Percentiles rank a stretch among this genome's conserved stretches.
These are phyloP conservation scores for Oriolus oriolus DNA, from an alignment of 2,113 vertebrate genomes.

Conservation along the genomic window DNA sequence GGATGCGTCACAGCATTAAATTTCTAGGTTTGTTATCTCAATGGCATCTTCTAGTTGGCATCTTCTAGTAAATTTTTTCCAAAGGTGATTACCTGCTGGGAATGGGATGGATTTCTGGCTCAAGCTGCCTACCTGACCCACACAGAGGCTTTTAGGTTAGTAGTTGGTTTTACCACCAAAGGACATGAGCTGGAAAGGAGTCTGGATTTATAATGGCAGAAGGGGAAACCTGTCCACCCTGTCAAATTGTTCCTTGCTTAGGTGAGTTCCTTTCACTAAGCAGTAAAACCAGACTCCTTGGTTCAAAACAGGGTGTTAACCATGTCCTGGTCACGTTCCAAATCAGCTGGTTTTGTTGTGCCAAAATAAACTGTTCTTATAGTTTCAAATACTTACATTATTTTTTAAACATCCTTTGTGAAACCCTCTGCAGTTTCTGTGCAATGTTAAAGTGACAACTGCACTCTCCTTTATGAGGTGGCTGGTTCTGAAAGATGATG, in stretches of 20 bases:
- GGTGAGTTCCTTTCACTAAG: background rate
- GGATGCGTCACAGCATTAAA: background rate
- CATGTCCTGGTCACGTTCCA: background rate
- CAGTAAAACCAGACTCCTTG: background rate
- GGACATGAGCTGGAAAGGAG: background rate
- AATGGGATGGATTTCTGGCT: background rate
- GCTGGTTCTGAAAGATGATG: background rate
- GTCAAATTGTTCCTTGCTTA: background rate
- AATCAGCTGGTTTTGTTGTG: slow-evolving; percentile 8
- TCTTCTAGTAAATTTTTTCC: background rate
- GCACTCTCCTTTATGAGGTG: background rate
- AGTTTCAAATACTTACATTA: background rate
- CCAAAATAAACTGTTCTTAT: slow-evolving; percentile 32
- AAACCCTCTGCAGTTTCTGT: background rate
- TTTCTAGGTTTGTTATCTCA: background rate
- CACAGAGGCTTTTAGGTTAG: background rate
- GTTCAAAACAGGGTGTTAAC: slow-evolving; percentile 19
- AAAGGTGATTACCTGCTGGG: background rate
- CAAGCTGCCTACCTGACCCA: background rate
- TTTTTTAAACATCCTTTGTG: slow-evolving; percentile 18
- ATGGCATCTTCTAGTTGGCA: background rate
- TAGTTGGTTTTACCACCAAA: background rate
- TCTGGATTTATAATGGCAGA: background rate
- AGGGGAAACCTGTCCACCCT: background rate
- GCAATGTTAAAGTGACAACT: background rate